phyloP scores from a whole-genome alignment of 2,888 invertebrate genomes.

The Mystacides longicornis region DNA sequence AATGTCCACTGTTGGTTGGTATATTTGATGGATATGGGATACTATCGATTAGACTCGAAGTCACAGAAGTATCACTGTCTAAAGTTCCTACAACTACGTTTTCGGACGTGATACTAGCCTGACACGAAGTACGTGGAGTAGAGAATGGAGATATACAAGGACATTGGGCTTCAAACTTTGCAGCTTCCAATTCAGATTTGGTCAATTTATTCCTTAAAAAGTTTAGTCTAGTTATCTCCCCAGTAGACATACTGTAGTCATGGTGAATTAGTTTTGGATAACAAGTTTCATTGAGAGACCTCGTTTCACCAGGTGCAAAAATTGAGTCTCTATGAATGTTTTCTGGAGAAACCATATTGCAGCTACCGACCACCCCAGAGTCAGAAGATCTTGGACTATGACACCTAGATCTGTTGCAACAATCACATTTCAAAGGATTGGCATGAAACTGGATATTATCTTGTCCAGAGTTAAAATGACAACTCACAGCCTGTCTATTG shows the following conservation, averaged over 20 bases:
- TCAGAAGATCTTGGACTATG: conserved; percentile 71
- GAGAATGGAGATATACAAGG: conserved; percentile 68
- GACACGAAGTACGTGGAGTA: conserved; percentile 60
- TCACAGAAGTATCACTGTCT: conserved; percentile 48
- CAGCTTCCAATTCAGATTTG: conserved; percentile 51
- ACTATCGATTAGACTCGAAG: conserved; percentile 42
- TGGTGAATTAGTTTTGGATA: conserved; percentile 19
- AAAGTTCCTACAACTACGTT: conserved; percentile 44
- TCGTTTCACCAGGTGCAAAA: conserved; percentile 35
- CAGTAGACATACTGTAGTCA: conserved; percentile 30
- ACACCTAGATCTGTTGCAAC: conserved; percentile 54
- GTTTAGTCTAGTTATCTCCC: conserved; percentile 23
- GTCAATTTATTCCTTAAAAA: conserved; percentile 36
- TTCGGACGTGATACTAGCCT: conserved; percentile 50
- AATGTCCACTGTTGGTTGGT: conserved; percentile 2
- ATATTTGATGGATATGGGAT: conserved; percentile 33
- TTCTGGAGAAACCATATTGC: conserved; percentile 65
- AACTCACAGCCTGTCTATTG: conserved; percentile 23
- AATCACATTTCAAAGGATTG: conserved; percentile 41
- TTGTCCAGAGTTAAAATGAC: conserved; percentile 12
- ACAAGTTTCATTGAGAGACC: conserved; percentile 16
- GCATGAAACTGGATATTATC: neutral
- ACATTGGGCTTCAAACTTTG: conserved; percentile 61
- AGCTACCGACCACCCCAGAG: conserved; percentile 81
- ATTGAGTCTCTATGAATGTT: conserved; percentile 37